Conservation (phyloP, 2,797 vertebrate genomes). For the Falco berigora region DNA sequence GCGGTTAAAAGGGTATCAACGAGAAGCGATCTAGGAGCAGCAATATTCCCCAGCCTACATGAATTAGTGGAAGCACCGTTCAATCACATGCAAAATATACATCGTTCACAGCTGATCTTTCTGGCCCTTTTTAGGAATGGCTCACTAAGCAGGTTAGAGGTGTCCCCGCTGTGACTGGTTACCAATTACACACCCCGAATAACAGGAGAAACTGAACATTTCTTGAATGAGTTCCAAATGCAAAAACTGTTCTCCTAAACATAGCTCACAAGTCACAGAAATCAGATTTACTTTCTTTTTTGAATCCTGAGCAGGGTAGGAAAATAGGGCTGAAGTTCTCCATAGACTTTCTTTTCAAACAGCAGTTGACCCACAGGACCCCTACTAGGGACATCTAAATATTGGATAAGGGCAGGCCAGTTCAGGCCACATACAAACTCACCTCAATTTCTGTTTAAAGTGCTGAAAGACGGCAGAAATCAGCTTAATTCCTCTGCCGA, state of each 20-base stretch:
- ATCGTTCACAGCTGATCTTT: not conserved
- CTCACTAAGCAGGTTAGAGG: not conserved
- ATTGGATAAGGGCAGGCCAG: not conserved
- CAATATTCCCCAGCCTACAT: not conserved
- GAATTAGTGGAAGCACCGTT: not conserved
- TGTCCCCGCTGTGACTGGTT: not conserved
- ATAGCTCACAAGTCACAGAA: not conserved
- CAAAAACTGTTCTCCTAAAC: not conserved
- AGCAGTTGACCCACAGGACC: not conserved
- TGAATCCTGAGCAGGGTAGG: not conserved
- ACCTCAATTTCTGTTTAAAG: not conserved
- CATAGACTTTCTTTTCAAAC: not conserved
- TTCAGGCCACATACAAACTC: not conserved
- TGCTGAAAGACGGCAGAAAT: not conserved
- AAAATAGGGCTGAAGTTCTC: not conserved
- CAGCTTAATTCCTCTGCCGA: not conserved
- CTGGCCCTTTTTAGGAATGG: not conserved
- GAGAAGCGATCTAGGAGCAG: not conserved
- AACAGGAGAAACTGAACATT: not conserved
- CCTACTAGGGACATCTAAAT: not conserved
- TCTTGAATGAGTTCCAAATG: not conserved
- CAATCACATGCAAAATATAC: not conserved
- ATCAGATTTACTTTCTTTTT: not conserved
- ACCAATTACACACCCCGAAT: not conserved
- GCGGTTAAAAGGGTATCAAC: not conserved